A percentile compares a stretch with the other conserved stretches of the same genome.
Evolutionary conservation across 2,797 vertebrate species (phyloP).

Genomic region (Australoheros facetus): DNA sequence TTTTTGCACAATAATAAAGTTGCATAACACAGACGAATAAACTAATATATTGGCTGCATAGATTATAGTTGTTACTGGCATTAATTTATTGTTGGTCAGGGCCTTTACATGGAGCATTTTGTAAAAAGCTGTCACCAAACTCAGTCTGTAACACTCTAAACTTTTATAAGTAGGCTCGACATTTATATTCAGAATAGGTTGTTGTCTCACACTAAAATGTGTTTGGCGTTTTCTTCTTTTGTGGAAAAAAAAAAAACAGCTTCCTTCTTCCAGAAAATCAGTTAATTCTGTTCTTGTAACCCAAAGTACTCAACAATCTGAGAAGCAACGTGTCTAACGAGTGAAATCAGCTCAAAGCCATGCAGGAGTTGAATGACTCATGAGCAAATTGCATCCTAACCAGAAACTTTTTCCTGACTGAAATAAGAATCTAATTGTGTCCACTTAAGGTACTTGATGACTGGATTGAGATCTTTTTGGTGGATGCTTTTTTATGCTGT

Average conservation of each 20-base stretch:
- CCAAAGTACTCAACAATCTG: not conserved
- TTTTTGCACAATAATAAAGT: not conserved
- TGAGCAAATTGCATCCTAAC: not conserved
- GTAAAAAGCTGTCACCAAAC: too few relatives aligned
- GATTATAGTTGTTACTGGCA: too few relatives aligned
- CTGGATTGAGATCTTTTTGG: slow-evolving; percentile 1
- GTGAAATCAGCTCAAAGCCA: not conserved
- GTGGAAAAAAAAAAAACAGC: too few relatives aligned
- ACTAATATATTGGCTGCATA: not conserved
- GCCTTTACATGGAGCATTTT: too few relatives aligned
- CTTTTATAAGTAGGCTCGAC: too few relatives aligned
- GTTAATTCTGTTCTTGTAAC: not conserved
- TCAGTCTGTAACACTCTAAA: too few relatives aligned
- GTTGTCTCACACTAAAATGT: too few relatives aligned
- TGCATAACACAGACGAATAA: not conserved
- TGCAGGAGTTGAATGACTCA: not conserved
- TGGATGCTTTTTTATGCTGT: not conserved
- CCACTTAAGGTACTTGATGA: not conserved
- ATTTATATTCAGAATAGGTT: too few relatives aligned
- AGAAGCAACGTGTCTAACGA: not conserved
- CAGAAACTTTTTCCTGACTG: not conserved
- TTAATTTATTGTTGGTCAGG: too few relatives aligned
- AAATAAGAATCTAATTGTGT: not conserved
- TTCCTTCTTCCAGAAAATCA: not conserved
- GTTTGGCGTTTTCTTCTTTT: too few relatives aligned